A percentile compares a stretch with the other conserved stretches of the same genome.
These are phyloP conservation scores for Drosophila stalkeri DNA, from an alignment of 2,888 invertebrate species.

Conservation along the genomic window DNA sequence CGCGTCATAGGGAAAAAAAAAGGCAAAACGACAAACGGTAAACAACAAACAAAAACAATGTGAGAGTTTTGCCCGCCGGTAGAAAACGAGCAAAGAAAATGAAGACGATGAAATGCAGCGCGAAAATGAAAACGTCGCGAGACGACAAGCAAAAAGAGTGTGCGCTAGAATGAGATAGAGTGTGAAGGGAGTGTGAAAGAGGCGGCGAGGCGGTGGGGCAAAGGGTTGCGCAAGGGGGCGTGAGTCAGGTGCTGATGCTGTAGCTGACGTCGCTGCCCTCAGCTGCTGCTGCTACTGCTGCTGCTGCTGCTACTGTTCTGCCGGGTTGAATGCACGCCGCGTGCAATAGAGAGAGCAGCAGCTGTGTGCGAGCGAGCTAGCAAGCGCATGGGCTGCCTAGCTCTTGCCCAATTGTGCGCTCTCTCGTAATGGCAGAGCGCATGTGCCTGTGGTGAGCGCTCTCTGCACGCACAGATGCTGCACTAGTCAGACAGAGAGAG, in stretches of 20 bases:
- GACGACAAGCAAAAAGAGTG: conserved; percentile 19
- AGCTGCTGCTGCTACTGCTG: conserved; percentile 17
- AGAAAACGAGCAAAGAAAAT: conserved; percentile 56
- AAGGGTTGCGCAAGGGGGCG: conserved; percentile 34
- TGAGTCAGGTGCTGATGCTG: conserved; percentile 52
- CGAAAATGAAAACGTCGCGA: conserved; percentile 55
- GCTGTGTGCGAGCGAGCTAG: conserved; percentile 34
- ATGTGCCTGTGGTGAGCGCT: conserved; percentile 30
- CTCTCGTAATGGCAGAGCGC: conserved; percentile 45
- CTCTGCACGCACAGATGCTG: conserved; percentile 45
- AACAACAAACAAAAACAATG: conserved; percentile 56
- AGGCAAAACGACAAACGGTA: conserved; percentile 51
- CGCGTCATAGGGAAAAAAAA: conserved; percentile 32
- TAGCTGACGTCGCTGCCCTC: conserved; percentile 13
- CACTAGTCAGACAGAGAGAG: conserved; percentile 12
- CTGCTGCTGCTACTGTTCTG: conserved; percentile 46
- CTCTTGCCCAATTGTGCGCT: conserved; percentile 11
- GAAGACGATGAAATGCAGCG: conserved; percentile 55
- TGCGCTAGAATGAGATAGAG: not conserved
- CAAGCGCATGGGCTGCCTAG: conserved; percentile 28
- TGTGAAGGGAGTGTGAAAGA: not conserved
- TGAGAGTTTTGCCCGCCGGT: conserved; percentile 54
- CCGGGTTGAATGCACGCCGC: conserved; percentile 74
- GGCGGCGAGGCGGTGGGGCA: conserved; percentile 1
- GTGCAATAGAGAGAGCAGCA: conserved; percentile 43